Evolutionary conservation across 2,113 vertebrate genomes (phyloP).

Genomic region (Rhynchopsitta pachyrhyncha): DNA sequence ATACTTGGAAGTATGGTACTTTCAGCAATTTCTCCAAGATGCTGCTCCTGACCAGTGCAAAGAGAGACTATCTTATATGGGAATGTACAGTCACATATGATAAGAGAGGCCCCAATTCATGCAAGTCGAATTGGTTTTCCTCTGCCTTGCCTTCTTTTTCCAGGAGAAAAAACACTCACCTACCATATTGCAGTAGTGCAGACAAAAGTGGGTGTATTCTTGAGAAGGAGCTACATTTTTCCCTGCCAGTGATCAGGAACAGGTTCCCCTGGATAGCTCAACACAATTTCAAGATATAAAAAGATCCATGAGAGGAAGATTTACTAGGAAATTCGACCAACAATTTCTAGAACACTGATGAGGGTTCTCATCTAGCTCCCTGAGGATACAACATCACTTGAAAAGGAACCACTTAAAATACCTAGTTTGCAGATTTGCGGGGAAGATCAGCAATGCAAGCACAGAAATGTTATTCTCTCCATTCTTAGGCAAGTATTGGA

Average conservation of each 20-base stretch:
- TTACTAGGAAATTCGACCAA: neutral
- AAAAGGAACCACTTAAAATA: neutral
- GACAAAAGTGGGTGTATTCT: neutral
- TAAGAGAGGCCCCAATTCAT: neutral
- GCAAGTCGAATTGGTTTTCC: neutral
- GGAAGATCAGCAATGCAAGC: neutral
- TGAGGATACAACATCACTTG: neutral
- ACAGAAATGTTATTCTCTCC: neutral
- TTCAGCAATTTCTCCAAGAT: neutral
- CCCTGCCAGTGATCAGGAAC: neutral
- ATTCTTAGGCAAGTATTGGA: neutral
- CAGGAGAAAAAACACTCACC: neutral
- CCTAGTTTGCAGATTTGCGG: neutral
- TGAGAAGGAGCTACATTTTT: neutral
- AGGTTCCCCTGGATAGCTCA: neutral
- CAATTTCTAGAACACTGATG: neutral
- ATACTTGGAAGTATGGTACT: neutral
- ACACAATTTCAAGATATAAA: neutral
- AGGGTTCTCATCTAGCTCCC: neutral
- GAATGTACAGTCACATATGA: neutral
- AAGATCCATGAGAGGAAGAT: neutral
- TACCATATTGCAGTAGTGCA: neutral
- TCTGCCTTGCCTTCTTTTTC: neutral
- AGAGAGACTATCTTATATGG: neutral
- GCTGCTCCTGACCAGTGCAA: neutral